Evolutionary conservation across 2,888 invertebrate species (phyloP).

Genomic region (Dynastes tityus): DNA sequence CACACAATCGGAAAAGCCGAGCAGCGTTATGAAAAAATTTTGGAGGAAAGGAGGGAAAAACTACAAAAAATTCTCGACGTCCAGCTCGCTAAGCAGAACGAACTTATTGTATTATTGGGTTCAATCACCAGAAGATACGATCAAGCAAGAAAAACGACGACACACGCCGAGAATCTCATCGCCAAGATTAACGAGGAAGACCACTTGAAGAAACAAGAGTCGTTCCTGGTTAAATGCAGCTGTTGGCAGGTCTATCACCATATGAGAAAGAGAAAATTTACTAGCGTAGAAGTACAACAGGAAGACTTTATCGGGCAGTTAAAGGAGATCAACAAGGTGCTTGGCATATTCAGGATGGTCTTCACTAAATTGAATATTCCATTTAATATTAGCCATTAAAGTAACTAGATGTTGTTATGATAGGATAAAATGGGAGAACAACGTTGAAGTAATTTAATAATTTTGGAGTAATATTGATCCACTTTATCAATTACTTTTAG

Average conservation of each 20-base stretch:
- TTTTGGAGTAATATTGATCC: too few species aligned
- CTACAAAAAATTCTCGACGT: not conserved
- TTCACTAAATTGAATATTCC: not conserved
- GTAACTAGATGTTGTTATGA: too few species aligned
- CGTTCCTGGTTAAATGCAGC: not conserved
- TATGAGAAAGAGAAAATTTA: not conserved
- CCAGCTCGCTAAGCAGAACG: not conserved
- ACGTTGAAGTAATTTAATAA: too few species aligned
- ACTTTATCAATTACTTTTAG: too few species aligned
- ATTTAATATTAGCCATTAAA: too few species aligned
- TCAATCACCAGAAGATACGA: not conserved
- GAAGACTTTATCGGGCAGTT: constrained; percentile 1
- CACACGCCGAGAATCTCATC: not conserved
- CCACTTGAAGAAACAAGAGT: not conserved
- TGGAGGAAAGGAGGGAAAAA: not conserved
- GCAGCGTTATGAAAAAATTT: not conserved
- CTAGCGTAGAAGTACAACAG: not conserved
- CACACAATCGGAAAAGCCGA: not conserved
- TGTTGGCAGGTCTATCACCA: constrained; percentile 24
- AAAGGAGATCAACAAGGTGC: constrained; percentile 3
- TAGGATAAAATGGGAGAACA: too few species aligned
- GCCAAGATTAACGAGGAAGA: not conserved
- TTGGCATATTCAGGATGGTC: not conserved
- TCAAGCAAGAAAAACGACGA: not conserved
- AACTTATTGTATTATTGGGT: not conserved